Evolutionary conservation across 1,140 invertebrate species (phyloP), one percentile per base, ranked within the genome.

Genomic region (Zaprionus kolodkinae): DNA sequence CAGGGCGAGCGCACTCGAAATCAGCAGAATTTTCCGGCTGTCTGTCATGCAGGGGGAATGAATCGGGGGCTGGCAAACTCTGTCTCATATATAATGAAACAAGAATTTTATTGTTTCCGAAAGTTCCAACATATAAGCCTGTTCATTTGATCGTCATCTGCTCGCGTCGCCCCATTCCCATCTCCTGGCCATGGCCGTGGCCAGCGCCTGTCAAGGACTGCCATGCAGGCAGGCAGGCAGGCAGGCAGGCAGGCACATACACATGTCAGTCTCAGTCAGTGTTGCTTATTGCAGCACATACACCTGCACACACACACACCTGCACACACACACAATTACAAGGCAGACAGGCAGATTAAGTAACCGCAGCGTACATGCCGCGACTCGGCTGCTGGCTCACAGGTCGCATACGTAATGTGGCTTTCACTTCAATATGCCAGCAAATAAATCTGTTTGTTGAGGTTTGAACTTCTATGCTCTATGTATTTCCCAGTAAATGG

Each of bases 31-130:
- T 65, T 67, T 67, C 56, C 50, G 56, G 54, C 72, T 72, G 64
- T 67, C 79, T 72, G 79, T 78, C 70, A 75, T 21, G 21, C 21
- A 21, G 21, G 21, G 21, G n/a, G n/a, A n/a, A n/a, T n/a, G n/a
- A 27, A 1, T 27, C 25, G 1, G 67, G 70, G 60, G 64, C 48
- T 67, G 48, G 65, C 36, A 65, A 21, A 27, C 59, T 62, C 67
- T 62, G 69, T 50, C 76, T 86, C 57, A 86, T 86, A 77, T 79
- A 79, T 86, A 73, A 87, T 86, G 76, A 17, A 86, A 50, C 25
- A 66, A 59, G 72, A 79, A 63, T 72, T 81, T 86, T 79, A 86
- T 81, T 86, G 79, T 73, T 73, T 76, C 65, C 69, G 66, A 81
- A 85, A 81, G 72, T 78, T 75, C 48, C 73, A 85, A 25, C 45